phyloP scores from a whole-genome alignment of 2,113 vertebrate genomes.

The Scopus umbretta region DNA sequence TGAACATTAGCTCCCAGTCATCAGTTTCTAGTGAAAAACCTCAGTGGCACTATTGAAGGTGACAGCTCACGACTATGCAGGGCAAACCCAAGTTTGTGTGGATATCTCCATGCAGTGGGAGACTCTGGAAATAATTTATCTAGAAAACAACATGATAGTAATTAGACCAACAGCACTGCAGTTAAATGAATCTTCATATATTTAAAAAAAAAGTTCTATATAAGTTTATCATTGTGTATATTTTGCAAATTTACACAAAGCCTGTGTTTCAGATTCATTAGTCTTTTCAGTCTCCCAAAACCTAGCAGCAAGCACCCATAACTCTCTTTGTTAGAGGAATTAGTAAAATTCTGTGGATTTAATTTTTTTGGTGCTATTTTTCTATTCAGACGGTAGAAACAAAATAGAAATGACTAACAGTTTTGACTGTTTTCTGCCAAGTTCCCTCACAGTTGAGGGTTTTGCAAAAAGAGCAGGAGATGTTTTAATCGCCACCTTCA shows the following conservation, averaged over 20 bases:
- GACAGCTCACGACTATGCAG: not conserved
- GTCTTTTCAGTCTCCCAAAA: not conserved
- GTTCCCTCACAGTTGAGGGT: not conserved
- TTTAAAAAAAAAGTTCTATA: not conserved
- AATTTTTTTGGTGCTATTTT: not conserved
- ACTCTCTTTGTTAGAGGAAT: not conserved
- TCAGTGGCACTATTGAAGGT: not conserved
- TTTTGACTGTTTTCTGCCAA: not conserved
- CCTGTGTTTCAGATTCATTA: not conserved
- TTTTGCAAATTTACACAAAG: not conserved
- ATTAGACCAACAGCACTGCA: not conserved
- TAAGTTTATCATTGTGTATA: not conserved
- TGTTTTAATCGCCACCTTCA: not conserved
- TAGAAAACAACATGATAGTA: not conserved
- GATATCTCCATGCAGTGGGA: not conserved
- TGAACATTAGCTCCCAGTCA: not conserved
- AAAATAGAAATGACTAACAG: not conserved
- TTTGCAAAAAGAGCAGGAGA: not conserved
- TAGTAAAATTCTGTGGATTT: not conserved
- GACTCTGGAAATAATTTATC: not conserved
- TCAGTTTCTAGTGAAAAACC: not conserved
- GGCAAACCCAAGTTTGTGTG: not conserved
- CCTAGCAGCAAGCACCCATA: not conserved
- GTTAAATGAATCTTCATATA: not conserved
- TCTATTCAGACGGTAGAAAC: not conserved